These are phyloP conservation scores for Venustoraphidia nigricollis DNA, from an alignment of 2,888 invertebrate genomes.

Conservation along the genomic window DNA sequence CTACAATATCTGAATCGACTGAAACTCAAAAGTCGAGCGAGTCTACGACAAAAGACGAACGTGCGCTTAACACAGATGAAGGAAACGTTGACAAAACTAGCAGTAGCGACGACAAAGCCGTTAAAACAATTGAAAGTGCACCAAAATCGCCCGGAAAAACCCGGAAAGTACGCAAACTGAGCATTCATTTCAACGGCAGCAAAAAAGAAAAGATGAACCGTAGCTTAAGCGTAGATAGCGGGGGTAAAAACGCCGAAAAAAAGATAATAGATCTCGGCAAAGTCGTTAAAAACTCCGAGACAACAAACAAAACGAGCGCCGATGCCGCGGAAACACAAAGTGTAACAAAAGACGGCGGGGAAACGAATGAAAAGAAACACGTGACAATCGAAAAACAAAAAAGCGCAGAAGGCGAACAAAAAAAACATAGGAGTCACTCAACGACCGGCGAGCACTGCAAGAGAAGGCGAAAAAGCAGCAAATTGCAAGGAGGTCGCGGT, in stretches of 20 bases:
- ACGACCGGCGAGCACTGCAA: conserved; percentile 18
- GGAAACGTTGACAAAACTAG: conserved; percentile 4
- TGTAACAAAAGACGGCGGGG: conserved; percentile 24
- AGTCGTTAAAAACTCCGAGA: no score
- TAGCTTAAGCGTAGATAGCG: conserved; percentile 10
- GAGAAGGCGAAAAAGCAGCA: conserved; percentile 15
- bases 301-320: no score
- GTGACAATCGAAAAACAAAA: conserved; percentile 25
- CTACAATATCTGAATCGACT: no score
- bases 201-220: conserved; percentile 13
- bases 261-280: conserved; percentile 16
- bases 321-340: no score
- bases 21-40: no score
- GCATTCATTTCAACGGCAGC: conserved; percentile 29
- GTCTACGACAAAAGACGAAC: no score
- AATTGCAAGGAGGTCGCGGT: not conserved
- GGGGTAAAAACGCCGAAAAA: conserved; percentile 8
- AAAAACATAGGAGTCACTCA: conserved; percentile 26
- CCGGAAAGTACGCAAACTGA: conserved; percentile 20
- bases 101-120: conserved; percentile 4
- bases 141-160: conserved; percentile 7
- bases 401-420: conserved; percentile 17
- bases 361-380: conserved; percentile 18
- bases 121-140: not conserved
- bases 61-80: not conserved